Evolutionary conservation across 1,140 invertebrate genomes (phyloP), one percentile per base, ranked within the genome.

Genomic region (Frieseomelitta varia): DNA sequence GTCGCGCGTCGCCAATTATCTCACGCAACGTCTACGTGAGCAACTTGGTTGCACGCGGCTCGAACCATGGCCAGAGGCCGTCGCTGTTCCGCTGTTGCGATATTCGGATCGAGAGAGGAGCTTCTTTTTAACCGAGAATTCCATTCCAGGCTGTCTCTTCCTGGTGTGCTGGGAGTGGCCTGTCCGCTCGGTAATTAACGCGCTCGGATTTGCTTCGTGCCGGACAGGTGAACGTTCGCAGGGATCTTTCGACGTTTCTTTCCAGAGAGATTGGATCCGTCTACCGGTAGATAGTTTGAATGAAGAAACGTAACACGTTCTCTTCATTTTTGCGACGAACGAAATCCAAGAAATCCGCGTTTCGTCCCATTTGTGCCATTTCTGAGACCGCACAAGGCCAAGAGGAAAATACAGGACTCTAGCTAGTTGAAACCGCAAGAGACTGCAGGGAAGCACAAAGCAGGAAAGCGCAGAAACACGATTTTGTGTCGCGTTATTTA

Each of bases 1-100:
- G n/a, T 55, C 68, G 34, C 81, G 11, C 61, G 81, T 81, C 17
- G 19, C 19, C 47, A 71, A 81, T 81, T 85, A 85, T 85, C 74
- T 75, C 81, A 84, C 74, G 81, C 85, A 78, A 79, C 74, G 74
- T 73, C 73, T 84, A 53, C 39, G 8, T 0, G 24, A 27, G 55
- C 8, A 73, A 39, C 34, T 47, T 6, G 67, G 34, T 51, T 55
- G n/a, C 24, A n/a, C 72, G 24, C n/a, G 30, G 55, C 8, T 47
- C 39, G 39, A 58, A 58, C 19, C 27, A 12, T 17, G 56, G 69
- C 39, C 47, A 47, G 24, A 61, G 34, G 24, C 19, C 55, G 34
- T 34, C 55, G 55, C 21, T 76, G 39, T n/a, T 47, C 74, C 17
- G 12, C 56, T 74, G 6, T 47, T 47, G 39, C 53, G 73, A 53